Base-by-base conservation (phyloP, 2,888 invertebrate genomes). In the Drosophila macrothrix region DNA sequence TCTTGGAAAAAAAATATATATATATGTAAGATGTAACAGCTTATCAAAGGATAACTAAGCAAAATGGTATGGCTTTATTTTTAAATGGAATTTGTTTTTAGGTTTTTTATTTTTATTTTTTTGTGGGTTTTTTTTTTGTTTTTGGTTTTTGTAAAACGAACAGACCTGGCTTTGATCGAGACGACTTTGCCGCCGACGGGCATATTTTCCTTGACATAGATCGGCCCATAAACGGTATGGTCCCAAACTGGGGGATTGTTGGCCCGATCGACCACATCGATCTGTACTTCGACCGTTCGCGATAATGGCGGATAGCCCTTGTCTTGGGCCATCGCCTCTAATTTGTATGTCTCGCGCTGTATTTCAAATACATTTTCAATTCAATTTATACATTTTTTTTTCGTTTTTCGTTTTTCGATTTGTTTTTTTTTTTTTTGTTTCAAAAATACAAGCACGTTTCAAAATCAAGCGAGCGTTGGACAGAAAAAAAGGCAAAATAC, bases 121-220 rank as follows among this genome's bases (percentile, higher is more conserved):
- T 12, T 39, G 31, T 49, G 50, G 49, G 33, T 31, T 31, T 31
- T 31, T 14, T 22, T 54, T 67, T 52, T 62, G 49, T 62, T 67
- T 65, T 67, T 72, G 46, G 49, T 67, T 67, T 46, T 71, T 67
- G 65, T 77, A 58, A 80, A 83, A 92, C 82, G 78, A 88, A 97
- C 97, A 96, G 97, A 98, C 98, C 98, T 98, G 96, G 98, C 98
- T 97, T 98, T 98, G 95, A 98, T 97, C 95, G 98, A 98, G 95
- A 98, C 97, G 96, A 98, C 98, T 96, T 97, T 98, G 95, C 97
- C 97, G 95, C 98, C 98, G 94, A 98, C 98, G 95, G 98, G 97
- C 95, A 97, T 96, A 95, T 98, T 98, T 96, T 98, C 98, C 96
- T 97, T 97, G 95, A 98, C 97, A 96, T 96, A 97, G 96, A 98